Base-by-base conservation (phyloP, 1,140 invertebrate genomes). In the Aphaenogaster rudis region DNA sequence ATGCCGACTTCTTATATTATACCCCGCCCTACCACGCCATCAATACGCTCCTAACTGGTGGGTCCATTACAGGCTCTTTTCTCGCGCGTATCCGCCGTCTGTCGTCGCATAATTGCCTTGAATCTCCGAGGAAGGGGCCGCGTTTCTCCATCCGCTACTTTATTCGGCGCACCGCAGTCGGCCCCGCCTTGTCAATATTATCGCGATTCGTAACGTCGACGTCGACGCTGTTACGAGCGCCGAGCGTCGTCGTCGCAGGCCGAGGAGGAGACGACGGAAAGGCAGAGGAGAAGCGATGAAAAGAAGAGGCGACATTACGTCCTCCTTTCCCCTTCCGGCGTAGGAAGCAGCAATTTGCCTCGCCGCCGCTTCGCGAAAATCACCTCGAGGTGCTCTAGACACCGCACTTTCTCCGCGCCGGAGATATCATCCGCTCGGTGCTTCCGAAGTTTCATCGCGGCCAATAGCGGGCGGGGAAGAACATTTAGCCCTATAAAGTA, bases 151-250 rank as follows among this genome's bases (percentile, higher is more conserved):
- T 71, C 42, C 48, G 72, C 15, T 66, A 80, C 57, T 88, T 82
- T 69, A 86, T 89, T 85, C 67, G 78, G 45, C 33, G 50, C 69
- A 59, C 66, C 69, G 80, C 66, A 78, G 72, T 81, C 80, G 54
- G 57, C 79, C 39, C 72, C 88, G 79, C 86, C 88, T 89, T 89
- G 86, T 80, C 89, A 89, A 90, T 88, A 90, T 90, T 89, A 86
- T 59, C 86, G 76, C 86, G 87, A 89, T 89, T 90, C 74, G 85
- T 89, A 90, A 85, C 63, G 79, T 69, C 78, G 69, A 87, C 80
- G 72, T 79, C 59, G 76, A 67, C 79, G 67, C 61, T 48, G 80
- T 82, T 82, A 82, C 80, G 80, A 82, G 80, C n/a, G 13, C 52
- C 52, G 28, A 33, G 15, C 7, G 17, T 33, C 77, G 17, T 59